Percentiles rank a stretch among this genome's conserved stretches.
These are phyloP conservation scores for Amphibalanus amphitrite DNA, from an alignment of 1,140 invertebrate genomes.

Conservation along the genomic window DNA sequence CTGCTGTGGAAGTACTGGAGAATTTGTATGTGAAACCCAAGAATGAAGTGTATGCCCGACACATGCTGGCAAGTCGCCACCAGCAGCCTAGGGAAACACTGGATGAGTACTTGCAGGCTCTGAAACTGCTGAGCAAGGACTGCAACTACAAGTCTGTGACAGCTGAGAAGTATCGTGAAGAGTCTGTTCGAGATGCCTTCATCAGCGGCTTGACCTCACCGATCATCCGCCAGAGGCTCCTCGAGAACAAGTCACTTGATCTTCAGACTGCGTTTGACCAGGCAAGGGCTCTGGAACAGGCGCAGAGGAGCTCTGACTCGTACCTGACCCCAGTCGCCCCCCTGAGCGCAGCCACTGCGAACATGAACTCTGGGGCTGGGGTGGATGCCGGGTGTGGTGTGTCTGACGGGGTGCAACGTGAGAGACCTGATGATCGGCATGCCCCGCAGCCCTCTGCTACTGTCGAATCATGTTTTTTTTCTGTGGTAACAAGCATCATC, in stretches of 20 bases:
- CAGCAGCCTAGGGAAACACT: slow-evolving; percentile 12
- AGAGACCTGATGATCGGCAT: not conserved
- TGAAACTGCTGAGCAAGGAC: slow-evolving; percentile 13
- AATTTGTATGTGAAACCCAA: slow-evolving; percentile 9
- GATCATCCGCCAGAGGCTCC: slow-evolving; percentile 9
- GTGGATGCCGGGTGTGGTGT: not conserved
- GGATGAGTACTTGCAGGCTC: slow-evolving; percentile 12
- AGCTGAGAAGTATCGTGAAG: slow-evolving; percentile 11
- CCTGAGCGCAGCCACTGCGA: not conserved
- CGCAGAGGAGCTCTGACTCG: not conserved
- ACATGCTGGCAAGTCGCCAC: slow-evolving; percentile 8
- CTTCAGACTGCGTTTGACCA: slow-evolving; percentile 12
- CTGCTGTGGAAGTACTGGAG: slow-evolving; percentile 3
- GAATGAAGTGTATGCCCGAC: slow-evolving; percentile 14
- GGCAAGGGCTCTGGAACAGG: slow-evolving; percentile 11
- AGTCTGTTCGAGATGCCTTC: slow-evolving; percentile 13
- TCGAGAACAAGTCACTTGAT: slow-evolving; percentile 11
- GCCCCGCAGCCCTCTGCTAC: not conserved
- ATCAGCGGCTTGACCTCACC: slow-evolving; percentile 12
- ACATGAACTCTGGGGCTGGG: not conserved
- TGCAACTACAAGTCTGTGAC: slow-evolving; percentile 12
- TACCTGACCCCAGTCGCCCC: not conserved
- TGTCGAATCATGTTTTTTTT: not conserved
- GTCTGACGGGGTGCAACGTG: not conserved
- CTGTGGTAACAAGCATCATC: not conserved